phyloP scores from a whole-genome alignment of 2,797 vertebrate genomes.

The Pagetopsis macropterus region DNA sequence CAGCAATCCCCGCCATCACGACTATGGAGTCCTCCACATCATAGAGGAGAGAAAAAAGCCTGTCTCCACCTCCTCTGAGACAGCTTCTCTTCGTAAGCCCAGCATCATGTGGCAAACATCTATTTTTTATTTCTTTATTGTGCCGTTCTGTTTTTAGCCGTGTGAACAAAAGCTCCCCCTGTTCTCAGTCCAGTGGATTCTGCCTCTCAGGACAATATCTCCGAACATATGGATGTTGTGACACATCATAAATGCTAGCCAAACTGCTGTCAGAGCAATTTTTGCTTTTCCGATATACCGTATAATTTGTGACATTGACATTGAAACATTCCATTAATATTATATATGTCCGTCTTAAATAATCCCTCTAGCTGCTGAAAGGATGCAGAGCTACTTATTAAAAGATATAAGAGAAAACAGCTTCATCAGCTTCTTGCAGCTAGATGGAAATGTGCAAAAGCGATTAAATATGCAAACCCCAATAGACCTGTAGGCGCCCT shows the following conservation, averaged over 20 bases:
- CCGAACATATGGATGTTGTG: constrained; percentile 44
- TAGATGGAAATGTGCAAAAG: constrained; percentile 50
- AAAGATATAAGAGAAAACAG: constrained; percentile 22
- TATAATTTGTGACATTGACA: constrained; percentile 17
- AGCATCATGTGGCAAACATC: constrained; percentile 62
- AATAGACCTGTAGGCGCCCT: constrained; percentile 47
- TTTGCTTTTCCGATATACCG: constrained; percentile 10
- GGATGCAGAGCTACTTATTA: constrained; percentile 20
- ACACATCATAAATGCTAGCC: constrained; percentile 28
- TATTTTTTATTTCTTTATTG: constrained; percentile 70
- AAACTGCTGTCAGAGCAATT: constrained; percentile 46
- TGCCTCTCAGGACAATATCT: constrained; percentile 53
- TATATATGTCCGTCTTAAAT: constrained; percentile 36
- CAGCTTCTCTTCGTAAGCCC: constrained; percentile 35
- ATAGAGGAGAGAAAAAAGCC: constrained; percentile 55
- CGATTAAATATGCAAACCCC: constrained; percentile 66
- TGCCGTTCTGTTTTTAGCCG: constrained; percentile 65
- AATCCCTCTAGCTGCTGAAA: constrained; percentile 10
- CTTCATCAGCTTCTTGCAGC: constrained; percentile 39
- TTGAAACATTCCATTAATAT: constrained; percentile 35
- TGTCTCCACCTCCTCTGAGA: constrained; percentile 62
- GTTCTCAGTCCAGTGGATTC: constrained; percentile 57
- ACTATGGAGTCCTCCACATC: constrained; percentile 63
- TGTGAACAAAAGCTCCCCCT: constrained; percentile 64
- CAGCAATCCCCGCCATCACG: constrained; percentile 57